phyloP scores from a whole-genome alignment of 2,113 vertebrate genomes.

The Salminus brasiliensis region DNA sequence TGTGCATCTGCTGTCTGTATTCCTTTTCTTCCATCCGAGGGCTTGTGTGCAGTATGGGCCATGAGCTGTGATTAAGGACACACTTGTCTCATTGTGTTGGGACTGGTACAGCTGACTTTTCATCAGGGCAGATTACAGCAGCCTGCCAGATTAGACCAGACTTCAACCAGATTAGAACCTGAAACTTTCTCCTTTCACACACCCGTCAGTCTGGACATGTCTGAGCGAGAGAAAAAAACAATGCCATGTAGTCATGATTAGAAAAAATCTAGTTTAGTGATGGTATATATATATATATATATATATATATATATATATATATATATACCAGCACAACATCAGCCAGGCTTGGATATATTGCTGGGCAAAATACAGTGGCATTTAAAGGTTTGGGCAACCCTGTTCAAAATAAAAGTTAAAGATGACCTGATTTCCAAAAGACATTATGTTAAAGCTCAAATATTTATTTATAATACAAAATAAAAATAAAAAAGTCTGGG shows the following conservation, averaged over 20 bases:
- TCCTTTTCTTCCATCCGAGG: background rate
- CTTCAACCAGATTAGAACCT: constrained; percentile 15
- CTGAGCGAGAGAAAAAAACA: background rate
- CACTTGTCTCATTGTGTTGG: constrained; percentile 8
- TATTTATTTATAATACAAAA: too few relatives aligned
- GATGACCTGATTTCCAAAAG: too few relatives aligned
- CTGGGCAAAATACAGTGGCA: too few relatives aligned
- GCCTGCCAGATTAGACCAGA: constrained; percentile 7
- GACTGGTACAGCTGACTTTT: background rate
- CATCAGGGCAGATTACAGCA: constrained; percentile 22
- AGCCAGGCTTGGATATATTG: too few relatives aligned
- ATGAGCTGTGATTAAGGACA: constrained; percentile 17
- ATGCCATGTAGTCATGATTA: background rate
- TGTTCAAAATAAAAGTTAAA: too few relatives aligned
- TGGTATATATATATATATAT: background rate
- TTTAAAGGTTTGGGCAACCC: too few relatives aligned
- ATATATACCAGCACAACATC: too few relatives aligned
- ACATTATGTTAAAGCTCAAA: too few relatives aligned
- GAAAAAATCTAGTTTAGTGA: background rate
- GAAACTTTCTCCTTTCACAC: constrained; percentile 8
- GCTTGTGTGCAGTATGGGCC: background rate
- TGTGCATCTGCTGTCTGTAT: background rate
- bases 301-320: too few relatives aligned
- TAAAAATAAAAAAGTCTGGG: too few relatives aligned
- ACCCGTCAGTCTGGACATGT: background rate